These are phyloP conservation scores for Falco rusticolus DNA, from an alignment of 2,797 vertebrate species.

Conservation along the genomic window DNA sequence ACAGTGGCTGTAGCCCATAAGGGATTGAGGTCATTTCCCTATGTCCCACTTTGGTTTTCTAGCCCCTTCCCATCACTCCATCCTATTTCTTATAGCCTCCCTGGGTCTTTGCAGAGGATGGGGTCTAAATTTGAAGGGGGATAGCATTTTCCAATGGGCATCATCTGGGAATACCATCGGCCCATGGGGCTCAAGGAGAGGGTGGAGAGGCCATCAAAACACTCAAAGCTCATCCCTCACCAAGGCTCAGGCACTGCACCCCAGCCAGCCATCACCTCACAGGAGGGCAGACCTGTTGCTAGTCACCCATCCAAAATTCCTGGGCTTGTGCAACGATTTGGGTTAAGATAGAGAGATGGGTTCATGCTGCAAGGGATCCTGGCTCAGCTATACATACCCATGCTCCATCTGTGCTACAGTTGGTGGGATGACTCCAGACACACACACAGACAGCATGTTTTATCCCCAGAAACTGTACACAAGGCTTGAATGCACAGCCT, in stretches of 20 bases:
- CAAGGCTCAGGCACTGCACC: neutral
- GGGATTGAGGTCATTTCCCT: neutral
- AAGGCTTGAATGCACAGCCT: neutral
- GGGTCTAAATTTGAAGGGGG: neutral
- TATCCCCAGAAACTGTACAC: neutral
- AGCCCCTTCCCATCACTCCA: neutral
- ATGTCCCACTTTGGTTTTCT: neutral
- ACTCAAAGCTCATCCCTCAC: neutral
- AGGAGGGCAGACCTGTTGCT: neutral
- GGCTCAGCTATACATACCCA: neutral
- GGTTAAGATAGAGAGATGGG: neutral
- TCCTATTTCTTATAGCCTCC: neutral
- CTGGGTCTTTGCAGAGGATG: neutral
- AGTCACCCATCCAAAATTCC: neutral
- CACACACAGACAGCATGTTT: neutral
- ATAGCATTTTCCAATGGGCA: neutral
- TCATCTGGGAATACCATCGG: neutral
- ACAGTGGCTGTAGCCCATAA: accelerated
- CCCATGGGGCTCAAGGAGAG: neutral
- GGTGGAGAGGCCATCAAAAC: neutral
- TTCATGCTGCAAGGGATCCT: neutral
- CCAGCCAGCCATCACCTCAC: accelerated
- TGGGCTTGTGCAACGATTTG: too few species aligned
- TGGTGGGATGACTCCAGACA: neutral
- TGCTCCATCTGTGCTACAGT: neutral